Base-by-base conservation (phyloP, 2,888 invertebrate genomes). In the Magallana nippona region DNA sequence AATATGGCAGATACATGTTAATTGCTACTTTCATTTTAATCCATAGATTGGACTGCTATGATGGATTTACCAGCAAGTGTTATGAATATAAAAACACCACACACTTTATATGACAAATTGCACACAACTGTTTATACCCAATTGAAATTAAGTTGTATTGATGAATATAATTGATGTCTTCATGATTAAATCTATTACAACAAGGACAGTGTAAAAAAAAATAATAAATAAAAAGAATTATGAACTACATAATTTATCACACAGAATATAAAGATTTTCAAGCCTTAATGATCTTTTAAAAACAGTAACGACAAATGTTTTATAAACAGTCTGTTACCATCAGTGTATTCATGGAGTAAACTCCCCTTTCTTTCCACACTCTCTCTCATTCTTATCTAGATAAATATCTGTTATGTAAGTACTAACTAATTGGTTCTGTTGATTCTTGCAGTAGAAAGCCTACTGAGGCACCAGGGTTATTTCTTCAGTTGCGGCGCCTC, bases 401-500 rank as follows among this genome's bases (percentile, higher is more conserved):
- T 15, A 22, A 71, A 27, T 22, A 71, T 22, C 8, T 44, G 8
- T 44, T 44, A 27, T 22, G 22, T 71, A 27, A 13, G 22, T 71
- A 32, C 15, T 15, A 15, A 27, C 15, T 27, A 11, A 71, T 3
- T 10, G 11, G 22, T 27, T 63, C 8, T 63, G 13, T n/a, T 60
- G n/a, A 19, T 19, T 22, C 71, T 32, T 27, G 22, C 71, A 71
- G 71, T 71, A 71, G 71, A 71, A 71, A 71, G 32, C 22, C 71
- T 71, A 71, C 71, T 78, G 55, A 58, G 56, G 32, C 22, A 13
- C 79, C 79, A 27, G 80, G 78, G 83, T 85, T 79, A 83, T 83
- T 83, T 83, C 27, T 85, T 84, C 63, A 81, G 77, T 1, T 81
- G 78, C 17, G 81, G 57, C 56, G 81, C 32, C n/a, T 84, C 84